Evolutionary conservation across 2,797 vertebrate genomes (phyloP).

Genomic region (Anniella stebbinsi): DNA sequence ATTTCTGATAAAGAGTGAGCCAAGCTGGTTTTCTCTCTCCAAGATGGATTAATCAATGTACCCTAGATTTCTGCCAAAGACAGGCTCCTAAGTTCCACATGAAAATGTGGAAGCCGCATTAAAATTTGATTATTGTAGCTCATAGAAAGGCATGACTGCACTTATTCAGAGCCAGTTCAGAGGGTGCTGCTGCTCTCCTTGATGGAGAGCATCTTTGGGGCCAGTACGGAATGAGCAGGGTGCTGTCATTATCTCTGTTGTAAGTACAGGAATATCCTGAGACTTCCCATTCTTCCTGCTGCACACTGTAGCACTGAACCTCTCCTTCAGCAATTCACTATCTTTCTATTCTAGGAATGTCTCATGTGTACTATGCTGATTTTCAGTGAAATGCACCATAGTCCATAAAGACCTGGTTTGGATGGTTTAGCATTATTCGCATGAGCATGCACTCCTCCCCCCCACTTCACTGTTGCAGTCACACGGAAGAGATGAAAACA

Average conservation of each 20-base stretch:
- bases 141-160: no score
- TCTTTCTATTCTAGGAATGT: not conserved
- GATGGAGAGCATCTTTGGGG: not conserved
- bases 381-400: not conserved
- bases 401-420: not conserved
- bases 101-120: no score
- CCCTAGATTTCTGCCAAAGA: not conserved
- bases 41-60: not conserved
- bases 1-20: not conserved
- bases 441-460: no score
- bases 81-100: no score
- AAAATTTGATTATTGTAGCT: no score
- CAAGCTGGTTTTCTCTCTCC: no score
- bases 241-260: not conserved
- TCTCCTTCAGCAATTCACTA: not conserved
- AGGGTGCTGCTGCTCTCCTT: no score
- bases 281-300: not conserved
- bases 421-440: no score
- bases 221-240: not conserved
- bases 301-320: not conserved
- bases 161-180: no score
- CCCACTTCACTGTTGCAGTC: not conserved
- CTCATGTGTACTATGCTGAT: not conserved
- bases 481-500: no score
- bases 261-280: not conserved